Percentiles rank a stretch among this genome's conserved stretches.
These are phyloP conservation scores for Perdita meconis DNA, from an alignment of 2,888 invertebrate genomes.

Conservation along the genomic window DNA sequence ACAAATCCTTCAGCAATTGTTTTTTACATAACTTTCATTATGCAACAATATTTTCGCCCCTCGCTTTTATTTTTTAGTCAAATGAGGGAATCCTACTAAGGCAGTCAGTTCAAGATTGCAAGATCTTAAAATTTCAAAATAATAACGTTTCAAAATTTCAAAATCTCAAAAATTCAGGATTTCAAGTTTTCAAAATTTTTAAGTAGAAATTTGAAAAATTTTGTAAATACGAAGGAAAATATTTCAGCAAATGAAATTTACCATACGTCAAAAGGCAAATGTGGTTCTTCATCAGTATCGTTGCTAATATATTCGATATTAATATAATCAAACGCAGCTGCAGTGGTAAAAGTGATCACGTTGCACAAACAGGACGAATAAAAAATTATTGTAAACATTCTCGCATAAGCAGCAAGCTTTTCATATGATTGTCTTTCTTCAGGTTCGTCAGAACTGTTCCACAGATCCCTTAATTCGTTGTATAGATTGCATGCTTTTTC, in stretches of 20 bases:
- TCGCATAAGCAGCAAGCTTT: conserved; percentile 50
- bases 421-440: conserved; percentile 43
- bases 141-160: too few species aligned
- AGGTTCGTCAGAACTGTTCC: conserved; percentile 43
- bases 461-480: conserved; percentile 42
- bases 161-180: too few species aligned
- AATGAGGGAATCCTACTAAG: too few species aligned
- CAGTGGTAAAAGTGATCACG: conserved; percentile 37
- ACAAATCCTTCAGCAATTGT: too few species aligned
- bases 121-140: too few species aligned
- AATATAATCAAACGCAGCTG: conserved; percentile 33
- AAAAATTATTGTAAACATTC: conserved; percentile 47
- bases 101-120: too few species aligned
- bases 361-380: conserved; percentile 38
- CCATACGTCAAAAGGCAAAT: conserved; percentile 63
- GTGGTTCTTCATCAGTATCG: conserved; percentile 10
- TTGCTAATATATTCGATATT: conserved; percentile 20
- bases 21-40: too few species aligned
- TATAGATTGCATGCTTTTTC: conserved; percentile 44
- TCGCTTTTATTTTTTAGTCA: too few species aligned
- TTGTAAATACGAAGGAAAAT: too few species aligned
- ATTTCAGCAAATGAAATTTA: conserved; percentile 28
- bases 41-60: too few species aligned
- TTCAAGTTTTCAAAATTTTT: too few species aligned
- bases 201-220: too few species aligned